Percentiles rank a stretch among this genome's conserved stretches.
phyloP scores from a whole-genome alignment of 2,113 vertebrate species.

The Neolamprologus caudopunctatus region DNA sequence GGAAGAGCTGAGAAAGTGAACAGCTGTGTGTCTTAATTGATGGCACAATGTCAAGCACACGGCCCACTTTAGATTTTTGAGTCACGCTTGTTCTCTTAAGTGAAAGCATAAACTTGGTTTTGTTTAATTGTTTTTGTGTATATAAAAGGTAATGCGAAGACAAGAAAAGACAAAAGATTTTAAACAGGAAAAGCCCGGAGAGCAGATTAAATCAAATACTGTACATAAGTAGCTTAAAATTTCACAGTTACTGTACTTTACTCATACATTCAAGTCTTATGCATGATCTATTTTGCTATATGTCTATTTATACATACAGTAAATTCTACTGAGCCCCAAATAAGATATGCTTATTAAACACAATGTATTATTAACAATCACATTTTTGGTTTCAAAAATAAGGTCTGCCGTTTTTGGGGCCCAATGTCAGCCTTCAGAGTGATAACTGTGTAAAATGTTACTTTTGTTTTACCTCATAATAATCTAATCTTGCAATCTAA shows the following conservation, averaged over 20 bases:
- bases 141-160: background rate
- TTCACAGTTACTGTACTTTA: background rate
- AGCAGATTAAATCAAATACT: background rate
- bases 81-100: background rate
- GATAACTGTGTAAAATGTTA: background rate
- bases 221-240: background rate
- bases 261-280: background rate
- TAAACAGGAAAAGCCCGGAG: background rate
- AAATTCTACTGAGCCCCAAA: background rate
- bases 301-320: background rate
- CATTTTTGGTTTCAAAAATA: background rate
- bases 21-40: constrained; percentile 21
- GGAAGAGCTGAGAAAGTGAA: background rate
- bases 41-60: background rate
- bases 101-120: background rate
- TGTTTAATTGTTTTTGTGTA: background rate
- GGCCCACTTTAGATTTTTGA: background rate
- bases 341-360: background rate
- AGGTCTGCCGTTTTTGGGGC: background rate
- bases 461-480: background rate
- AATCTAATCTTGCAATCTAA: background rate
- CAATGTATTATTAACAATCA: background rate
- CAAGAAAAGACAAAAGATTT: background rate
- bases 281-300: background rate
- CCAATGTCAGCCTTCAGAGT: background rate